Base-by-base conservation (phyloP, 2,888 invertebrate genomes). In the Molorchus minor region DNA sequence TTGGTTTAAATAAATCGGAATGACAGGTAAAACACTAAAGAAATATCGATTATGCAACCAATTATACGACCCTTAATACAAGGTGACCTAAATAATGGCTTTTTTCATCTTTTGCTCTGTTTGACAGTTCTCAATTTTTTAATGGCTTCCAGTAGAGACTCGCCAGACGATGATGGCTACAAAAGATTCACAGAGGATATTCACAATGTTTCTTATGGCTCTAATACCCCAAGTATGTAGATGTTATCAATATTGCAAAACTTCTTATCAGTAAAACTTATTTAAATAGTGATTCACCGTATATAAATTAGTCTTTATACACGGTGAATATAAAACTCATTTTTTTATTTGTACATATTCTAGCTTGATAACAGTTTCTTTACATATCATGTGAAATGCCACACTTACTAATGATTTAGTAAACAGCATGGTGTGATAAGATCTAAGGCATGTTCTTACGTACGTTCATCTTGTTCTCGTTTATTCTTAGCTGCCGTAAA, bases 161-260 rank as follows among this genome's bases (percentile, higher is more conserved):
- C 85, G 75, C 83, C 86, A 75, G 78, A 80, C 65, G 83, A 85
- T 74, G 86, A 87, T 76, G 87, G 87, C 60, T 87, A 87, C 79
- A 85, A 86, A 81, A 82, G 85, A 76, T 87, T 87, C 76, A 84
- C 84, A 80, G 86, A 87, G 80, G 86, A 87, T 66, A 68, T 75
- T 17, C 77, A 78, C 57, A 78, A 79, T 68, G 75, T 76, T 52
- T 84, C 86, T 75, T 87, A 87, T 80, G 87, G 87, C 75, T 86
- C 87, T 66, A 86, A 86, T 75, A 83, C 82, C 73, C 76, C 84
- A 80, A 85, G 87, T 87, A 84, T 85, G 87, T 87, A 84, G 84
- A 85, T 76, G 20, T 75, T 38, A 33, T 49, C 29, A 38, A n/a
- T n/a, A 20, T 25, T 40, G 5, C 25, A 47, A 58, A 47, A 53